Base-by-base conservation (phyloP, 2,113 vertebrate species). In the Melospiza georgiana region DNA sequence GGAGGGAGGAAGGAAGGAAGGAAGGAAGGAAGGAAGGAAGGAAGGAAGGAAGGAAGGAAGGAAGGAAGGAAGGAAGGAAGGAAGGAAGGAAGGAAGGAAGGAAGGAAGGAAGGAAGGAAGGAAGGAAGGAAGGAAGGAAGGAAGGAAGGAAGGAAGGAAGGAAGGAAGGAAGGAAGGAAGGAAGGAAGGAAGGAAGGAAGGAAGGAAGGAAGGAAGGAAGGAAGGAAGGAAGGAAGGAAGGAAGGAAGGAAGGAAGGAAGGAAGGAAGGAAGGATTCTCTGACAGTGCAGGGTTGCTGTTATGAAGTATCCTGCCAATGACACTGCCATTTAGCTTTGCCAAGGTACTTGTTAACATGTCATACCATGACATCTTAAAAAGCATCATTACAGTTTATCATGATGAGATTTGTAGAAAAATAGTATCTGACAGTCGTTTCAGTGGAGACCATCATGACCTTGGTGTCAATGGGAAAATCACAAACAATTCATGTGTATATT, bases 361-460 rank as follows among this genome's bases (percentile, higher is more conserved):
- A 96, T 95, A 94, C 79, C 54, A 84, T 97, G 96, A 97, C 95
- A 96, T 94, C 92, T 97, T 96, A 94, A 92, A 97, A 97, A 95
- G 77, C 78, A 88, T 91, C 95, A 92, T 91, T 98, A 94, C 85
- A 71, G 89, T 95, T 87, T 91, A 94, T 90, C 93, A 90, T 91
- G 52, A 95, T 94, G 78, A 69, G 83, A 96, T 96, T 95, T 93
- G 84, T 85, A 91, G 92, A 95, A 97, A 97, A 97, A 94, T 44
- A 91, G 69, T 65, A 69, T 74, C 63, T 92, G 69, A 94, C 83
- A 95, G 81, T 93, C 88, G 13, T 95, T 97, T 89, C 80, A 90
- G 75, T 77, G 46, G 87, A 94, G 69, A 92, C 75, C 79, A 87
- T 92, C 88, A 95, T 92, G 84, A 78, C 93, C 93, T 95, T 87